Conservation (phyloP, 2,888 invertebrate species). For the Stenodema calcarata region DNA sequence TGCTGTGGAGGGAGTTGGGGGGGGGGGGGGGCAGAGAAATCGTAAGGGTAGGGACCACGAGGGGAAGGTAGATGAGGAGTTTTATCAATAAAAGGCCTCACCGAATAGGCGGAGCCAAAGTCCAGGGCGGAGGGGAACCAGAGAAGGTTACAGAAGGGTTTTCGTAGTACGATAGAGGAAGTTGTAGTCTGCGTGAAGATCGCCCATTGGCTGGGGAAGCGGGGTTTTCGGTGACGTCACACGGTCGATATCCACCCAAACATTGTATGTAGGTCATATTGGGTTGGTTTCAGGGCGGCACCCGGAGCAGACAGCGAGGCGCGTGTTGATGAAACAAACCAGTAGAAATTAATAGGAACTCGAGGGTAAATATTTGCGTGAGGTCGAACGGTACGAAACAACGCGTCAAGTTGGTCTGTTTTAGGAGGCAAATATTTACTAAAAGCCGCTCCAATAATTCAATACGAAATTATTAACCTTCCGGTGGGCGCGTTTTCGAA, state of each 20-base stretch:
- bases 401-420: too few relatives aligned
- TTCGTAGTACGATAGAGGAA: slow-evolving; percentile 32
- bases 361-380: too few relatives aligned
- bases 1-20: not conserved
- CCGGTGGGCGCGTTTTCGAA: not conserved
- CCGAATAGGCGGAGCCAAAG: not conserved
- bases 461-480: too few relatives aligned
- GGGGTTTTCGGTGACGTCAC: slow-evolving; percentile 11
- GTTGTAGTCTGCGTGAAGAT: not conserved
- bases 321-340: not conserved
- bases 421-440: too few relatives aligned
- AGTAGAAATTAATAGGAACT: too few relatives aligned
- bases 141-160: not conserved
- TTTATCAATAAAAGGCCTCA: slow-evolving; percentile 41
- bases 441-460: too few relatives aligned
- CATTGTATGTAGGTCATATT: slow-evolving; percentile 33
- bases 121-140: not conserved
- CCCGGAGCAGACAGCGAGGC: not conserved
- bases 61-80: too few relatives aligned
- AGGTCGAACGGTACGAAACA: too few relatives aligned
- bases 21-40: not conserved
- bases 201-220: not conserved
- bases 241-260: slow-evolving; percentile 31
- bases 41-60: too few relatives aligned
- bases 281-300: not conserved